Evolutionary conservation across 2,797 vertebrate genomes (phyloP), one percentile per base, ranked within the genome.

Genomic region (Melanotaenia maccullochi): DNA sequence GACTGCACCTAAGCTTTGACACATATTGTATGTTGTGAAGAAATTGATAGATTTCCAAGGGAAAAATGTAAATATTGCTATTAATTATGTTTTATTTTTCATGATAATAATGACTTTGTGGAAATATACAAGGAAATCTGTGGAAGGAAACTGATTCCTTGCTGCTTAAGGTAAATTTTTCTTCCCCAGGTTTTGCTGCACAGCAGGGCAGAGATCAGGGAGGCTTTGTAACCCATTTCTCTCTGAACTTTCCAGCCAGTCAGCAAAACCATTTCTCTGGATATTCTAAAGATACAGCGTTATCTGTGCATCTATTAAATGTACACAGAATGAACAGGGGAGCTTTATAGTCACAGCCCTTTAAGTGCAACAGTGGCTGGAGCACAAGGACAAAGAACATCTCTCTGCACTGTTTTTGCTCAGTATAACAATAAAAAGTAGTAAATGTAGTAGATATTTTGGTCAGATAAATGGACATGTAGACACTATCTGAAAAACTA

Each of bases 171-270:
- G 54, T 65, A 51, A 61, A 60, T 9, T 4, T 32, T 11, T 66
- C 24, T 47, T 61, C 79, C 84, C 63, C 67, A 78, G 72, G 78
- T 59, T 1, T 57, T 70, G 70, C 80, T 68, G 71, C 72, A 68
- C 72, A 73, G 65, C n/a, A 33, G 82, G 71, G 54, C 75, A 87
- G 65, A 69, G 79, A 84, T 85, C 82, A 87, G 51, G n/a, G n/a
- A 22, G 47, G 47, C 32, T 63, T 33, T 63, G 28, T 16, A 49
- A 4, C 3, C 47, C 47, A 51, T 64, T 51, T 24, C 8, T 35
- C 18, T 65, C 42, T 49, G 35, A 33, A 65, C 52, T 81, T 79
- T 83, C 30, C 36, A 82, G 71, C 68, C 16, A 84, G 70, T 73
- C 79, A 88, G 84, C 70, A 81, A 51, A 51, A 51, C 47, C n/a